phyloP scores from a whole-genome alignment of 1,140 invertebrate species.

The Hycleus phaleratus region DNA sequence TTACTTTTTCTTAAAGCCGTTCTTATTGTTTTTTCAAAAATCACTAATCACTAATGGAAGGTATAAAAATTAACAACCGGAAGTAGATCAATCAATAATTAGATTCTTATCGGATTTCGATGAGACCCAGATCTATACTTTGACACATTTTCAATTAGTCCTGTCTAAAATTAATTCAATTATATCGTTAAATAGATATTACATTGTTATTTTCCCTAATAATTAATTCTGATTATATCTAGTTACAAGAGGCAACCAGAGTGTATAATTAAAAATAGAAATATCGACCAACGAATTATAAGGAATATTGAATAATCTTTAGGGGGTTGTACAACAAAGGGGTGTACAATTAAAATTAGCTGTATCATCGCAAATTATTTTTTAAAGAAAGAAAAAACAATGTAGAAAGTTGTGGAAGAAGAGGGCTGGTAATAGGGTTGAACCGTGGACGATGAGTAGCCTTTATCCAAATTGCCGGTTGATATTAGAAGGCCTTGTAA shows the following conservation, averaged over 20 bases:
- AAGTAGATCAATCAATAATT: too few relatives aligned
- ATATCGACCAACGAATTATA: too few relatives aligned
- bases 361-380: slow-evolving; percentile 23
- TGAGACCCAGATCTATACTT: too few relatives aligned
- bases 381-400: neutral
- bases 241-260: neutral
- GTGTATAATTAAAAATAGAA: neutral
- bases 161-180: too few relatives aligned
- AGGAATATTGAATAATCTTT: too few relatives aligned
- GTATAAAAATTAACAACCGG: neutral
- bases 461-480: slow-evolving; percentile 30
- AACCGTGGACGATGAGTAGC: slow-evolving; percentile 25
- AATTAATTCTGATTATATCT: neutral
- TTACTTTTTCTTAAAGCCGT: neutral
- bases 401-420: neutral
- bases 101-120: too few relatives aligned
- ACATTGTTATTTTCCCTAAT: neutral
- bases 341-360: slow-evolving; percentile 23
- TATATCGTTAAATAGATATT: neutral
- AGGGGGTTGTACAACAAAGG: neutral
- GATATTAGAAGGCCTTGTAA: slow-evolving; percentile 25
- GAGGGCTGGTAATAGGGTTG: slow-evolving; percentile 6
- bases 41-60: neutral
- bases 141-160: too few relatives aligned
- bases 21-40: neutral